These are phyloP conservation scores for Napeogenes inachia DNA, from an alignment of 2,888 invertebrate species.

Conservation along the genomic window DNA sequence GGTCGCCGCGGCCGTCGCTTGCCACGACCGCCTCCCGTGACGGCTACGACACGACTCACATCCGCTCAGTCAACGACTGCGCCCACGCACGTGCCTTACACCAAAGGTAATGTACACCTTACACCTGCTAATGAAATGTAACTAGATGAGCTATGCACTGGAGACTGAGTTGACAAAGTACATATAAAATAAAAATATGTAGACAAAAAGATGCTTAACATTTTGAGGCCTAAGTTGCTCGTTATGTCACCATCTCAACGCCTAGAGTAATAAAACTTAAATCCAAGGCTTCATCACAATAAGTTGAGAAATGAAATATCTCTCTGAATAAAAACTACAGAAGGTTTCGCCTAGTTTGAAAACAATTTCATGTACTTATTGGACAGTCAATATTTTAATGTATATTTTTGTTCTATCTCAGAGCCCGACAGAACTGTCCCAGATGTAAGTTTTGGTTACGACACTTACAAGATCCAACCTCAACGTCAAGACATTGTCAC, in stretches of 20 bases:
- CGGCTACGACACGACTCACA: constrained; percentile 46
- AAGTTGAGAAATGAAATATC: too few species aligned
- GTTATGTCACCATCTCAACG: too few species aligned
- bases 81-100: constrained; percentile 68
- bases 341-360: too few species aligned
- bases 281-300: too few species aligned
- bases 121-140: too few species aligned
- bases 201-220: too few species aligned
- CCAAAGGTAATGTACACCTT: constrained; percentile 46
- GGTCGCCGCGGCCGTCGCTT: constrained; percentile 61
- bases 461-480: constrained; percentile 55
- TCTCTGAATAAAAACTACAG: too few species aligned
- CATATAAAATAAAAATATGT: too few species aligned
- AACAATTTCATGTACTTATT: neutral
- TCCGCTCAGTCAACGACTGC: constrained; percentile 42
- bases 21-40: constrained; percentile 57
- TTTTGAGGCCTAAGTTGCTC: too few species aligned
- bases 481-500: constrained; percentile 58
- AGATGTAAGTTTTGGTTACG: constrained; percentile 58
- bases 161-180: too few species aligned
- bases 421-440: constrained; percentile 40
- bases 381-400: neutral
- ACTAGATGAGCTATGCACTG: too few species aligned
- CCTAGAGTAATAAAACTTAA: too few species aligned
- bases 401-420: constrained; percentile 11